Conservation (phyloP, 1,140 invertebrate genomes). For the Pseudomyrmex gracilis region DNA sequence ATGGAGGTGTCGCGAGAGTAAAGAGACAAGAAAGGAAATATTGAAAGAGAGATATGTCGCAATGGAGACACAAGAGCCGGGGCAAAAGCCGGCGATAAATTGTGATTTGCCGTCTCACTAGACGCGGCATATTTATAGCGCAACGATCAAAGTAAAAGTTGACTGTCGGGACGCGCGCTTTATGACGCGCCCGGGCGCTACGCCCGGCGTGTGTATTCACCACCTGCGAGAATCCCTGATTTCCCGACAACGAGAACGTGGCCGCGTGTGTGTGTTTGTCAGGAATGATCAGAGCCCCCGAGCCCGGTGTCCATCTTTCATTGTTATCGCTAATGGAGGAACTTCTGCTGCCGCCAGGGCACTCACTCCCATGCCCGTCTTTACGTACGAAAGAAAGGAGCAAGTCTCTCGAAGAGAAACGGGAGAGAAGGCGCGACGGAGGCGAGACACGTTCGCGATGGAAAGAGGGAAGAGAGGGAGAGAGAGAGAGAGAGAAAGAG, state of each 20-base stretch:
- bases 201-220: slow-evolving; percentile 39
- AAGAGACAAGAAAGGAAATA: slow-evolving; percentile 34
- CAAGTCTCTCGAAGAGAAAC: slow-evolving; percentile 19
- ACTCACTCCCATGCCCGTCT: slow-evolving; percentile 55
- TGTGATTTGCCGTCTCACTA: slow-evolving; percentile 52
- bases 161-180: slow-evolving; percentile 27
- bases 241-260: slow-evolving; percentile 50
- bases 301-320: slow-evolving; percentile 79
- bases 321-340: slow-evolving; percentile 83
- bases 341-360: slow-evolving; percentile 72
- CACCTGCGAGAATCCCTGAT: slow-evolving; percentile 51
- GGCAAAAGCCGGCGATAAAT: slow-evolving; percentile 44
- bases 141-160: slow-evolving; percentile 40
- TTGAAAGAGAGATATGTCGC: slow-evolving; percentile 52
- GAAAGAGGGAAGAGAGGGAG: neutral
- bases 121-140: slow-evolving; percentile 47
- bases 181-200: slow-evolving; percentile 30
- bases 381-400: slow-evolving; percentile 61
- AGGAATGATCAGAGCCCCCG: slow-evolving; percentile 70
- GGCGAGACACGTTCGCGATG: slow-evolving; percentile 24
- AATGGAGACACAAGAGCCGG: neutral
- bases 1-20: neutral
- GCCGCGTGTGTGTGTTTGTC: slow-evolving; percentile 74
- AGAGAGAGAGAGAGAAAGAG: neutral
- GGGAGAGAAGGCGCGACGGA: slow-evolving; percentile 25